Percentiles rank a stretch among this genome's conserved stretches.
These are phyloP conservation scores for Nannoperca obscura DNA, from an alignment of 2,797 vertebrate species.

Conservation along the genomic window DNA sequence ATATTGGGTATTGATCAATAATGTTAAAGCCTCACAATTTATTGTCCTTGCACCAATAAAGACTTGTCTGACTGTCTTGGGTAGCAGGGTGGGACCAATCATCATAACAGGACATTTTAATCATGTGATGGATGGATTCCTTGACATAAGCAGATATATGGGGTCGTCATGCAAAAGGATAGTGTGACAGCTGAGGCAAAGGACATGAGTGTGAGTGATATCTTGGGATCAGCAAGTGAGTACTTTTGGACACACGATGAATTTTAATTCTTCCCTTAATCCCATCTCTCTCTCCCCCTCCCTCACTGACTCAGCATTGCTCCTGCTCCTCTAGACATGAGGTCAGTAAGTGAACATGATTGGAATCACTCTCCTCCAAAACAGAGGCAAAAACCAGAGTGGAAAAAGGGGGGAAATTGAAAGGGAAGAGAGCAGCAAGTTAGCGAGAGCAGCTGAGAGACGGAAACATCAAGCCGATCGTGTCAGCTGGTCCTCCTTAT, in stretches of 20 bases:
- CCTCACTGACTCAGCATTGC: conserved; percentile 6
- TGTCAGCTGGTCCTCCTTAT: conserved; percentile 41
- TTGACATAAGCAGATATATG: neutral
- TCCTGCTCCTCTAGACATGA: conserved; percentile 34
- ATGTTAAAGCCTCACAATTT: neutral
- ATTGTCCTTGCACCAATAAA: neutral
- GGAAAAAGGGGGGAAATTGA: neutral
- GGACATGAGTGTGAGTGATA: neutral
- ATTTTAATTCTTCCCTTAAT: neutral
- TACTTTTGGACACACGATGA: neutral
- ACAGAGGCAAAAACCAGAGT: conserved; percentile 5
- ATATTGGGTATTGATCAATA: conserved; percentile 11
- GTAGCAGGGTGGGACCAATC: conserved; percentile 3
- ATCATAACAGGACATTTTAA: conserved; percentile 32
- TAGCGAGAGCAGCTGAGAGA: conserved; percentile 17
- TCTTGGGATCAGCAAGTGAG: neutral
- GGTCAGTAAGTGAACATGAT: conserved; percentile 41
- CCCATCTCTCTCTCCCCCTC: neutral
- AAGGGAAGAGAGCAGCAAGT: conserved; percentile 21
- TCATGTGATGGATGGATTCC: conserved; percentile 24
- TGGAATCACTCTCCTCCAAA: conserved; percentile 45
- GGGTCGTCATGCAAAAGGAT: neutral
- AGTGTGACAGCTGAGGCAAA: neutral
- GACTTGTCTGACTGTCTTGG: conserved; percentile 6
- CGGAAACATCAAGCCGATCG: conserved; percentile 16